Evolutionary conservation across 2,113 vertebrate genomes (phyloP).

Genomic region (Odontesthes bonariensis): DNA sequence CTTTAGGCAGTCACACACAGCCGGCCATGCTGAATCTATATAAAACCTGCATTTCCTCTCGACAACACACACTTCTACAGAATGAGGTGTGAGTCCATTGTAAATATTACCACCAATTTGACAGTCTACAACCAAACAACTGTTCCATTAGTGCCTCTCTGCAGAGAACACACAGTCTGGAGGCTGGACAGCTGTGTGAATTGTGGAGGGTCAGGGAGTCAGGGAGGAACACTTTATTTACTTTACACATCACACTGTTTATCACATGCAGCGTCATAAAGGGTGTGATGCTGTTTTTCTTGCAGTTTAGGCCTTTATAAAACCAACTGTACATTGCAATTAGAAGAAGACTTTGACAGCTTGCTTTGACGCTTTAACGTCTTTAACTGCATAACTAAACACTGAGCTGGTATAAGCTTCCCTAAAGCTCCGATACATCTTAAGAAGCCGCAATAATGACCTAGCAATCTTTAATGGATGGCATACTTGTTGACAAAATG

Average conservation of each 20-base stretch:
- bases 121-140: slow-evolving; percentile 48
- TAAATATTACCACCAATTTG: slow-evolving; percentile 72
- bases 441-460: slow-evolving; percentile 10
- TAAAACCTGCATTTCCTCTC: slow-evolving; percentile 69
- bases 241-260: slow-evolving; percentile 34
- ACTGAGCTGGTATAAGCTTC: background rate
- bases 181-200: slow-evolving; percentile 47
- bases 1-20: slow-evolving; percentile 31
- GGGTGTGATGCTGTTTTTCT: slow-evolving; percentile 15
- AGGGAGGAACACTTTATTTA: slow-evolving; percentile 17
- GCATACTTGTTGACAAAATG: background rate
- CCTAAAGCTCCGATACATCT: background rate
- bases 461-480: background rate
- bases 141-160: slow-evolving; percentile 59
- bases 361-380: background rate
- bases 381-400: background rate
- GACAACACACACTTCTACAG: slow-evolving; percentile 68
- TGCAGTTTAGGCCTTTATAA: slow-evolving; percentile 11
- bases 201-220: slow-evolving; percentile 26
- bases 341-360: background rate
- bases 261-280: slow-evolving; percentile 31
- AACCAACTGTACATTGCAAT: slow-evolving; percentile 8
- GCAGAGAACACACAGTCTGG: slow-evolving; percentile 47
- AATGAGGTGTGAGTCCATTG: slow-evolving; percentile 66
- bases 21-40: slow-evolving; percentile 26